Conservation (phyloP, 2,113 vertebrate species). For the Prochilodus magdalenae region DNA sequence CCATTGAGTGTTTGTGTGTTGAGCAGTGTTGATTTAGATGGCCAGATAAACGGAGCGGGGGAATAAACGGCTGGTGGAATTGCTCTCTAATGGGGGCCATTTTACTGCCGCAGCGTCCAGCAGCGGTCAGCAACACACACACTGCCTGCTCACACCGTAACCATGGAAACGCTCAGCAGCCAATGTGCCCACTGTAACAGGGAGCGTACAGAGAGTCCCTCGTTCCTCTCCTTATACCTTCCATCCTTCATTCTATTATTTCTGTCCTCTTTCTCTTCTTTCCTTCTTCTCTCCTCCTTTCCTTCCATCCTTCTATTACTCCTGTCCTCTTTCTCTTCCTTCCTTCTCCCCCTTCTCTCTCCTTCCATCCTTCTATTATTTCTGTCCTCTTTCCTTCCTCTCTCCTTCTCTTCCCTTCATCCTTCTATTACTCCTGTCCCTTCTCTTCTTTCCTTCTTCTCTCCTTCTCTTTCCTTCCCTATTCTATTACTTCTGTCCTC, state of each 20-base stretch:
- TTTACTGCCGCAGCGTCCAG: slow-evolving; percentile 30
- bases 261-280: too few relatives aligned
- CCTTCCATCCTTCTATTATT: neutral
- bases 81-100: slow-evolving; percentile 20
- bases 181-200: too few relatives aligned
- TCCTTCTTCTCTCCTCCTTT: neutral
- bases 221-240: neutral
- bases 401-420: too few relatives aligned
- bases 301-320: neutral
- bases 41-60: neutral
- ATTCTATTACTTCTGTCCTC: neutral
- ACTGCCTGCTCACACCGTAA: slow-evolving; percentile 65
- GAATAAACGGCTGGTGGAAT: slow-evolving; percentile 13
- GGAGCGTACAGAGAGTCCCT: neutral
- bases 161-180: slow-evolving; percentile 71
- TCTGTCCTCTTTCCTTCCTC: neutral
- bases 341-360: neutral
- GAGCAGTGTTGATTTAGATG: slow-evolving; percentile 15
- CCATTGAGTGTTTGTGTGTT: neutral
- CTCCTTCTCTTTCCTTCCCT: too few relatives aligned
- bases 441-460: too few relatives aligned
- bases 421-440: too few relatives aligned
- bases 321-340: too few relatives aligned
- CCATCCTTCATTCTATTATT: too few relatives aligned
- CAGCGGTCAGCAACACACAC: neutral